Percentiles rank a stretch among this genome's conserved stretches.
phyloP scores from a whole-genome alignment of 2,113 vertebrate species.

The Nicator chloris region DNA sequence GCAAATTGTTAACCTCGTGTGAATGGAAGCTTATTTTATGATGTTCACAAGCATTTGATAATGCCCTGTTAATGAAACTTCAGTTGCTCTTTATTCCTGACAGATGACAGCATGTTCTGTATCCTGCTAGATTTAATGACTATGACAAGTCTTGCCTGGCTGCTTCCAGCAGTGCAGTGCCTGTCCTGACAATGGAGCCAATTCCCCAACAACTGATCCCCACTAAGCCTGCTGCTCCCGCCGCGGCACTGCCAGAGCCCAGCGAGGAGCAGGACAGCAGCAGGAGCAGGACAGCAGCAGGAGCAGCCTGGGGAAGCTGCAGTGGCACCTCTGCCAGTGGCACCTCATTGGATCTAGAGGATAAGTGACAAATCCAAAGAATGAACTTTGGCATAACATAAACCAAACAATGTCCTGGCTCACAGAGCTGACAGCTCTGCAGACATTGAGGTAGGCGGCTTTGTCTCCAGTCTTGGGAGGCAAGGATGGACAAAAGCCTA shows the following conservation, averaged over 20 bases:
- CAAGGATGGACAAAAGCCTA: neutral
- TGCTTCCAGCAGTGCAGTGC: neutral
- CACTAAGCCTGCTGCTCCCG: neutral
- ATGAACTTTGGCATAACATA: neutral
- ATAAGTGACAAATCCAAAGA: neutral
- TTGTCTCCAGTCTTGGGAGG: neutral
- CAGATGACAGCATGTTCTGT: neutral
- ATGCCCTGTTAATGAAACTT: neutral
- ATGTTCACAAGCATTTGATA: neutral
- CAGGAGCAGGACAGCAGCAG: neutral
- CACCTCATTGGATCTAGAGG: accelerated
- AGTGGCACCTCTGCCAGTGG: neutral
- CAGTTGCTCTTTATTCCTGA: neutral
- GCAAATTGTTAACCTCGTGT: neutral
- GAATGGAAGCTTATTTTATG: neutral
- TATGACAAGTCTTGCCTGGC: neutral
- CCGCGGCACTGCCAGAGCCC: neutral
- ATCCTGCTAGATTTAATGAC: neutral
- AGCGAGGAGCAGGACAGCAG: accelerated
- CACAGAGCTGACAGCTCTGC: neutral
- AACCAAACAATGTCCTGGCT: neutral
- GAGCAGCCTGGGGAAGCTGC: neutral
- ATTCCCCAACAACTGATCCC: accelerated
- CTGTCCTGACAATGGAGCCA: neutral
- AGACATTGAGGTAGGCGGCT: neutral